Evolutionary conservation across 2,113 vertebrate species (phyloP).

Genomic region (Morphnarchus princeps): DNA sequence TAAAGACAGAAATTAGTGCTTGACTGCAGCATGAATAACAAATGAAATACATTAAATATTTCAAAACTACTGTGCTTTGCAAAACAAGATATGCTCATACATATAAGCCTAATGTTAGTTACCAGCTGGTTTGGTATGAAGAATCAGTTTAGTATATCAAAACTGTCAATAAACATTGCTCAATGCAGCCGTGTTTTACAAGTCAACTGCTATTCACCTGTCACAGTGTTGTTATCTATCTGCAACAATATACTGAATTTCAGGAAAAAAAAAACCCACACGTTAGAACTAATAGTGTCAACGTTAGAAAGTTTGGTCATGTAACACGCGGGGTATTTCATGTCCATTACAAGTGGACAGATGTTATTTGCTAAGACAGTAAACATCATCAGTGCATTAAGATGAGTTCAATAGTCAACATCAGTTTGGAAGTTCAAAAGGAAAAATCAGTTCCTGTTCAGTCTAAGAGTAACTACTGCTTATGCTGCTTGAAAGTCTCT

Average conservation of each 20-base stretch:
- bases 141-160: constrained; percentile 19
- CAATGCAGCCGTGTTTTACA: neutral
- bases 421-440: neutral
- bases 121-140: constrained; percentile 14
- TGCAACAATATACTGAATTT: neutral
- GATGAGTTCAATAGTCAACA: neutral
- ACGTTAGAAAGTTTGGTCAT: neutral
- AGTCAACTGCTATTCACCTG: neutral
- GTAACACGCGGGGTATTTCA: rapidly evolving
- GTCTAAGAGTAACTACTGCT: neutral
- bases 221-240: neutral
- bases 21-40: constrained; percentile 42
- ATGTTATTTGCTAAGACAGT: neutral
- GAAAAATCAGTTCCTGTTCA: neutral
- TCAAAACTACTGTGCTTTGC: constrained; percentile 49
- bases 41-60: constrained; percentile 48
- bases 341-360: neutral
- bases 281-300: neutral
- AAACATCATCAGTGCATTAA: neutral
- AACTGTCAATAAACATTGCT: neutral
- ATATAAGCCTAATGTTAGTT: constrained; percentile 7
- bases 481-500: neutral
- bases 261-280: neutral
- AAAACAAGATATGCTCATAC: constrained; percentile 9
- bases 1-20: constrained; percentile 55